Evolutionary conservation across 2,113 vertebrate genomes (phyloP).

Genomic region (Coreoperca whiteheadi): DNA sequence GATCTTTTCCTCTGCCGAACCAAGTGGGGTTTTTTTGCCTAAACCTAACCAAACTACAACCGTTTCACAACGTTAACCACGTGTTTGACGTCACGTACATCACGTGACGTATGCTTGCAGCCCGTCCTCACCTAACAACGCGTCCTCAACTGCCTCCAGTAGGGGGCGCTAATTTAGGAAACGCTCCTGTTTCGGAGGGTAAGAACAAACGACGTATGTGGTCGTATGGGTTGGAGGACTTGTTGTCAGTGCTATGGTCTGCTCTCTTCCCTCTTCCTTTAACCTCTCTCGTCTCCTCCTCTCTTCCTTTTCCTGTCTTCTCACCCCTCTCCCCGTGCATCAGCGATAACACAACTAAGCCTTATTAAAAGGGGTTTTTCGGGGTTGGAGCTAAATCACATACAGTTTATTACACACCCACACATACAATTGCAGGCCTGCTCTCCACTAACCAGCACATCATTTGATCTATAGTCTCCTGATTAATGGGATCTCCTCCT

Average conservation of each 20-base stretch:
- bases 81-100: too few relatives aligned
- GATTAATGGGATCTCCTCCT: constrained; percentile 73
- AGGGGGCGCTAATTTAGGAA: too few relatives aligned
- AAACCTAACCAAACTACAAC: too few relatives aligned
- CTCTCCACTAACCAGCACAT: constrained; percentile 50
- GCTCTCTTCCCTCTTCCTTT: neutral
- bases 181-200: too few relatives aligned
- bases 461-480: constrained; percentile 69
- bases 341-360: constrained; percentile 58
- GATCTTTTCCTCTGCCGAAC: too few relatives aligned
- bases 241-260: neutral
- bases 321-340: constrained; percentile 25
- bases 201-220: too few relatives aligned
- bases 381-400: constrained; percentile 34
- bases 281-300: constrained; percentile 18
- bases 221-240: too few relatives aligned
- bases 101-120: too few relatives aligned
- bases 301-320: constrained; percentile 14
- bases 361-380: constrained; percentile 45
- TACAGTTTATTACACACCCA: constrained; percentile 44
- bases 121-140: too few relatives aligned
- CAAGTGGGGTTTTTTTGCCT: too few relatives aligned
- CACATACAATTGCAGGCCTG: constrained; percentile 17
- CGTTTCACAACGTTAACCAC: too few relatives aligned
- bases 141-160: too few relatives aligned